A percentile compares a stretch with the other conserved stretches of the same genome.
Evolutionary conservation across 2,797 vertebrate species (phyloP).

Genomic region (Cossypha dichroa): DNA sequence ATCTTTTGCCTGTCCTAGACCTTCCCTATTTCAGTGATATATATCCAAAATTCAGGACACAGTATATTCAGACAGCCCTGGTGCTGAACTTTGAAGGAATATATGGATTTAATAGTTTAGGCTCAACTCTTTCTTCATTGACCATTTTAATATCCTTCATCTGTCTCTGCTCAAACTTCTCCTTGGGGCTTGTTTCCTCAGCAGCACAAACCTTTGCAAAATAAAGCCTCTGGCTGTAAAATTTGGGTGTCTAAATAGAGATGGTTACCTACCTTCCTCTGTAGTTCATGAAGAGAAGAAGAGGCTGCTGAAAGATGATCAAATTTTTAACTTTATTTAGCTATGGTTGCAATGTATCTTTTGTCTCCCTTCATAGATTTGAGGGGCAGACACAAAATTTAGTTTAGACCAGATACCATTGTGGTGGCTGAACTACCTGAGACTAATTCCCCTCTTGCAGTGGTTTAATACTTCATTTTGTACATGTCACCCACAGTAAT

Average conservation of each 20-base stretch:
- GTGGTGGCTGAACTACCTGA: background rate
- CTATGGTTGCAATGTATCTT: background rate
- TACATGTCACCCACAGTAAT: background rate
- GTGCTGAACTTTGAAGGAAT: background rate
- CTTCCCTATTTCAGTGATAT: background rate
- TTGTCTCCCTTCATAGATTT: background rate
- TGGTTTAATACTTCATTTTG: background rate
- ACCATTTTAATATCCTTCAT: background rate
- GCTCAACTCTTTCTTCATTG: background rate
- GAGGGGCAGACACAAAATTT: background rate
- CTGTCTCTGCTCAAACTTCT: background rate
- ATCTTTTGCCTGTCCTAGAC: background rate
- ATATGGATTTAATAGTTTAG: background rate
- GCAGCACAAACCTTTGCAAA: background rate
- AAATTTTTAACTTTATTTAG: background rate
- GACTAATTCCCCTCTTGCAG: background rate
- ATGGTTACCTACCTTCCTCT: background rate
- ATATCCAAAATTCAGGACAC: background rate
- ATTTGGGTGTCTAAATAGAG: background rate
- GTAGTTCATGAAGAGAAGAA: background rate
- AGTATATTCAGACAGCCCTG: background rate
- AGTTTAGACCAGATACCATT: background rate
- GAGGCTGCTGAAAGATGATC: background rate
- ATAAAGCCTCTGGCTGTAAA: background rate
- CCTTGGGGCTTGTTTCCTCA: background rate